Conservation (phyloP, 1,140 invertebrate genomes). For the Drosophila littoralis region DNA sequence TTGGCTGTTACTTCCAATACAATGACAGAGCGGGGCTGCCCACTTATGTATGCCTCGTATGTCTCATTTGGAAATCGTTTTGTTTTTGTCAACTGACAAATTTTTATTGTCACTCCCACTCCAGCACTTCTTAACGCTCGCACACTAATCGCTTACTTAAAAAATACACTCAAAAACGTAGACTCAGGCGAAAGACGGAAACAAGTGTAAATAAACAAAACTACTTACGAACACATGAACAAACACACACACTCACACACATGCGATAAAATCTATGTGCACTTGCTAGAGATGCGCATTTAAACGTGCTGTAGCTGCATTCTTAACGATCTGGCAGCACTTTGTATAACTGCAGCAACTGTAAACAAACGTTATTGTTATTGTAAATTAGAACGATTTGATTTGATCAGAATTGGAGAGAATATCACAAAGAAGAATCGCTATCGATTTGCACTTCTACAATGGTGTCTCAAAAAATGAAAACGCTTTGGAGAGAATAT, state of each 20-base stretch:
- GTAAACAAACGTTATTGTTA: neutral
- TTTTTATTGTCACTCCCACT: slow-evolving; percentile 65
- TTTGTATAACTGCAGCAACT: neutral
- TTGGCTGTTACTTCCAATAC: slow-evolving; percentile 76
- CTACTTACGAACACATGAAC: slow-evolving; percentile 25
- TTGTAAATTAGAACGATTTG: too few relatives aligned
- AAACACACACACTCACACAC: neutral
- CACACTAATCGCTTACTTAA: slow-evolving; percentile 75
- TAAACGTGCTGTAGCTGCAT: neutral
- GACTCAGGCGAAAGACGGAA: slow-evolving; percentile 6
- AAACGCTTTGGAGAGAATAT: too few relatives aligned
- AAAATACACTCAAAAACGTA: slow-evolving; percentile 43
- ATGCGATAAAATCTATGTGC: slow-evolving; percentile 10
- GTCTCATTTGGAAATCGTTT: slow-evolving; percentile 79
- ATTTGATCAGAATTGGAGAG: too few relatives aligned
- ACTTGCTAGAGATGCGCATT: slow-evolving; percentile 33
- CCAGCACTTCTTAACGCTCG: slow-evolving; percentile 6
- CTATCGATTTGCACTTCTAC: too few relatives aligned
- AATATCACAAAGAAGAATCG: too few relatives aligned
- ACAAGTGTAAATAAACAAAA: slow-evolving; percentile 55
- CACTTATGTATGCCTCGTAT: slow-evolving; percentile 60
- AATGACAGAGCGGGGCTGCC: slow-evolving; percentile 53
- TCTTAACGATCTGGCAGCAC: neutral
- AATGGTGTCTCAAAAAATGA: too few relatives aligned
- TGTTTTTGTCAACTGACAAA: slow-evolving; percentile 79